Evolutionary conservation across 2,797 vertebrate genomes (phyloP).

Genomic region (Nannoperca australis): DNA sequence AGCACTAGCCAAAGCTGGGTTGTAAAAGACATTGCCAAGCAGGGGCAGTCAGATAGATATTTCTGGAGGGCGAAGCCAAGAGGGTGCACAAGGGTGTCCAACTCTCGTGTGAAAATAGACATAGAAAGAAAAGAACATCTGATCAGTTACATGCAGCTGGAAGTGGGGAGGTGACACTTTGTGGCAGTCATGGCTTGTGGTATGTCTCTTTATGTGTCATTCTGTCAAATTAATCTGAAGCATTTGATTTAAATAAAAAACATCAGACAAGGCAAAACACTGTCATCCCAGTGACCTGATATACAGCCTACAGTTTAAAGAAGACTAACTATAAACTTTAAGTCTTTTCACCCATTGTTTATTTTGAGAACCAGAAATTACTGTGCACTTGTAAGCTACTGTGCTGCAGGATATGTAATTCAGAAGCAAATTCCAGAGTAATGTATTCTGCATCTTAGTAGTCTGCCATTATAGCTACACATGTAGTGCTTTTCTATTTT

Average conservation of each 20-base stretch:
- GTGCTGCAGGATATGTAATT: constrained; percentile 64
- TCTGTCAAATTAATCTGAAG: constrained; percentile 37
- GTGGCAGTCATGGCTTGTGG: constrained; percentile 29
- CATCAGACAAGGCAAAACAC: constrained; percentile 33
- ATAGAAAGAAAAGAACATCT: constrained; percentile 21
- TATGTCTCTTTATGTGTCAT: constrained; percentile 42
- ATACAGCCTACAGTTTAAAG: constrained; percentile 42
- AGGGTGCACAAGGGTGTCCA: constrained; percentile 6
- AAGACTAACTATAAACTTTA: constrained; percentile 45
- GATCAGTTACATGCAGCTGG: constrained; percentile 20
- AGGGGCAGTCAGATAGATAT: constrained; percentile 54
- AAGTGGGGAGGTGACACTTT: constrained; percentile 27
- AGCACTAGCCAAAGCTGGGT: constrained; percentile 44
- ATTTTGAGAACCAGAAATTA: constrained; percentile 75
- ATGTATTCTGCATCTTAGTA: constrained; percentile 52
- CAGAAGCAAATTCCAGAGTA: constrained; percentile 62
- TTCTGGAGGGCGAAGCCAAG: constrained; percentile 37
- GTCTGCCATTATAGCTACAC: constrained; percentile 70
- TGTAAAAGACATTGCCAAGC: constrained; percentile 52
- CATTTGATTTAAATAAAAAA: constrained; percentile 38
- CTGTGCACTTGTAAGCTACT: constrained; percentile 57
- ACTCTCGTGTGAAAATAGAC: constrained; percentile 16
- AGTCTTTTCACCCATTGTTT: constrained; percentile 60
- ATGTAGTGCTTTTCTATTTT: constrained; percentile 67
- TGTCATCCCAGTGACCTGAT: constrained; percentile 46